phyloP scores from a whole-genome alignment of 2,888 invertebrate genomes.

The Pammene fasciana region DNA sequence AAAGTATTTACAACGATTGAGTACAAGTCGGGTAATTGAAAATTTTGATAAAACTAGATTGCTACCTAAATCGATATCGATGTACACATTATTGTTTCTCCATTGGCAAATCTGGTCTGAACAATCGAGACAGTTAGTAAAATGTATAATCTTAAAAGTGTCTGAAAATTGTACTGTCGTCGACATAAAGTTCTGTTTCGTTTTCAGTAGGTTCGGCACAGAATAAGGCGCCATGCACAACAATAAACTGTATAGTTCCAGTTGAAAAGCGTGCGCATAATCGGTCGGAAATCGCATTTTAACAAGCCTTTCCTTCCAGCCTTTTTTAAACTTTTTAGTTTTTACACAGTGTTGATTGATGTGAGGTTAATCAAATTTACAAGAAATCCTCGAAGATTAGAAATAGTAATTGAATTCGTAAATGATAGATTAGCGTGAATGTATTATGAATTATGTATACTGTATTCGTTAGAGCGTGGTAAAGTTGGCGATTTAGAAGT shows the following conservation, averaged over 20 bases:
- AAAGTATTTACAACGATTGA: slow-evolving; percentile 4
- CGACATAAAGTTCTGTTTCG: not conserved
- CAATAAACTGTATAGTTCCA: slow-evolving; percentile 46
- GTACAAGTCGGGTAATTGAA: no score
- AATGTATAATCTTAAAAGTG: no score
- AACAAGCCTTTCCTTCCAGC: slow-evolving; percentile 45
- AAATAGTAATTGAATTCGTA: slow-evolving; percentile 22
- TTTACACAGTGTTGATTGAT: slow-evolving; percentile 36
- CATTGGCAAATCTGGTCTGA: no score
- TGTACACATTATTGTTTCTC: no score
- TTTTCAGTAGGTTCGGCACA: not conserved
- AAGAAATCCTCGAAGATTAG: slow-evolving; percentile 12
- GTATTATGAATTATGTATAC: slow-evolving; percentile 30
- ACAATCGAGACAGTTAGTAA: no score
- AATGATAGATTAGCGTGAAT: slow-evolving; percentile 32
- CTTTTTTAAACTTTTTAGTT: slow-evolving; percentile 28
- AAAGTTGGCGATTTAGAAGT: slow-evolving; percentile 9
- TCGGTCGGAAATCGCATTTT: slow-evolving; percentile 55
- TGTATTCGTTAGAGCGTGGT: slow-evolving; percentile 20
- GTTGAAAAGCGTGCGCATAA: slow-evolving; percentile 53
- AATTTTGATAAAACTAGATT: no score
- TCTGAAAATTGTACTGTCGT: no score
- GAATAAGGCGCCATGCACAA: slow-evolving; percentile 31
- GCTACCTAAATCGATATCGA: no score
- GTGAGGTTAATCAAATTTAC: slow-evolving; percentile 31